Percentiles rank a stretch among this genome's conserved stretches.
These are phyloP conservation scores for Patiria pectinifera DNA, from an alignment of 53 echinoderm and acorn worm genomes.

Conservation along the genomic window DNA sequence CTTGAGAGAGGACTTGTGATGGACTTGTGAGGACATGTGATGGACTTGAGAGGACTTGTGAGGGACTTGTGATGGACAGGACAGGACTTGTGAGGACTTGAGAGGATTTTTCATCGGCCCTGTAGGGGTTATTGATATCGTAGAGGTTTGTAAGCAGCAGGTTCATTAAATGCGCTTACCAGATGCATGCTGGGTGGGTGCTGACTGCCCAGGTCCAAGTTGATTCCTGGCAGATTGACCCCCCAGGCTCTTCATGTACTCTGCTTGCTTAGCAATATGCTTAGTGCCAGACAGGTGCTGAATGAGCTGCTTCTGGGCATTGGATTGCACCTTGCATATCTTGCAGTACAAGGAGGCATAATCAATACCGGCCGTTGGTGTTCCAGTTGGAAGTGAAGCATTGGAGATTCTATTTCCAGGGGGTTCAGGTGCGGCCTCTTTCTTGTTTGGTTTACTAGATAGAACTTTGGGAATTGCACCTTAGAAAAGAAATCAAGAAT, in stretches of 20 bases:
- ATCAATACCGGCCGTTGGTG: neutral
- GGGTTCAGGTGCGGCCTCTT: neutral
- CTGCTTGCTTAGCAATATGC: constrained; percentile 40
- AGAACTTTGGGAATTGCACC: constrained; percentile 30
- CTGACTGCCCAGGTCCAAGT: neutral
- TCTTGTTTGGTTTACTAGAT: neutral
- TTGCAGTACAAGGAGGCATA: constrained; percentile 22
- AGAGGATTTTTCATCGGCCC: too few relatives aligned
- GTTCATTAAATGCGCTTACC: neutral
- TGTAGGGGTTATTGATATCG: too few relatives aligned
- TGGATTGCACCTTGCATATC: constrained; percentile 27
- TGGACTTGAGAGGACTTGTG: too few relatives aligned
- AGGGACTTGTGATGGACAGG: too few relatives aligned
- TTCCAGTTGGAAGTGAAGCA: neutral
- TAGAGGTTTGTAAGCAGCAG: too few relatives aligned
- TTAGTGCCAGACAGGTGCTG: constrained; percentile 26
- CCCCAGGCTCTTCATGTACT: constrained; percentile 17
- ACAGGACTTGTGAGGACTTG: too few relatives aligned
- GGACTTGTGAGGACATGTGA: too few relatives aligned
- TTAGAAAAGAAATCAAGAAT: neutral
- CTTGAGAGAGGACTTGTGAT: too few relatives aligned
- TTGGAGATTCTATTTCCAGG: neutral
- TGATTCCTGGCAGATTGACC: neutral
- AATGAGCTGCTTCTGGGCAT: constrained; percentile 14
- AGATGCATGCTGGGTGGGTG: neutral